phyloP scores from a whole-genome alignment of 23 tunicate species.

The Styela plicata region DNA sequence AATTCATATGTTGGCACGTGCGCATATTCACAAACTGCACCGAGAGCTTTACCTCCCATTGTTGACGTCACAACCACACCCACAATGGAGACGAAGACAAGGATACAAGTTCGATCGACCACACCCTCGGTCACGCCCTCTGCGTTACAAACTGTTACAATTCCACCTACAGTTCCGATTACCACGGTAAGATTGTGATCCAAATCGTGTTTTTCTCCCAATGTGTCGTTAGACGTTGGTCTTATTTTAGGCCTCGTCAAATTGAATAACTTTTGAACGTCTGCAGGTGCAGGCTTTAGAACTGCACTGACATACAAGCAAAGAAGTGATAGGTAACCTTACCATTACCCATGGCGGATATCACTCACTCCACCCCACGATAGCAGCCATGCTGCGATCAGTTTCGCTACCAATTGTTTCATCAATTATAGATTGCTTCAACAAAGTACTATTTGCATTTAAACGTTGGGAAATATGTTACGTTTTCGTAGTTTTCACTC shows the following conservation, averaged over 20 bases:
- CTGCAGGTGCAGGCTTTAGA: too few species aligned
- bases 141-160: not conserved
- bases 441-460: not conserved
- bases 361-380: too few species aligned
- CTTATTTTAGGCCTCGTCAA: too few species aligned
- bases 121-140: constrained; percentile 16
- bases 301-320: too few species aligned
- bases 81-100: not conserved
- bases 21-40: constrained; percentile 29
- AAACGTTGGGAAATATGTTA: not conserved
- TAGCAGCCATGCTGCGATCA: too few species aligned
- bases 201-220: not conserved
- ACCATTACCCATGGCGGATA: too few species aligned
- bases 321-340: too few species aligned
- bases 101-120: not conserved
- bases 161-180: not conserved
- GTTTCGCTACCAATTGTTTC: too few species aligned
- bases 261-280: too few species aligned
- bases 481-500: not conserved
- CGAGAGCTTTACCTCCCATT: constrained; percentile 7
- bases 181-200: not conserved
- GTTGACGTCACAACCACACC: constrained; percentile 8
- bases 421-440: too few species aligned
- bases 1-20: constrained; percentile 79
- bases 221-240: too few species aligned